Percentiles rank a stretch among this genome's conserved stretches.
Conservation (phyloP, 2,797 vertebrate genomes). For the Petrocephalus sullivani region DNA sequence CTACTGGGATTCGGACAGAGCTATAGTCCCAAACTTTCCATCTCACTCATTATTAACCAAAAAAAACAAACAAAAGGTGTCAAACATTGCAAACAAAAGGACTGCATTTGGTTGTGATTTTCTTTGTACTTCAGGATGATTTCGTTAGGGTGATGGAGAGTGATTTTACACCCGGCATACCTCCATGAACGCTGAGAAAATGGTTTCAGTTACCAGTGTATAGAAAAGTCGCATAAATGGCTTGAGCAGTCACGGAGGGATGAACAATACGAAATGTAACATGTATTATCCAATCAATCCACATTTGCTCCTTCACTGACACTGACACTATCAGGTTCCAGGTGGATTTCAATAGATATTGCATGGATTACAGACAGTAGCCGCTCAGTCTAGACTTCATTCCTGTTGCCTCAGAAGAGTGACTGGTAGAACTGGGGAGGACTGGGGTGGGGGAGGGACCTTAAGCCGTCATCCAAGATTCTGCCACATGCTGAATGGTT, state of each 20-base stretch:
- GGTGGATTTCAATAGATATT: constrained; percentile 72
- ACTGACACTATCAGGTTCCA: constrained; percentile 66
- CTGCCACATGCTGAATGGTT: constrained; percentile 13
- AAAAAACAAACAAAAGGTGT: background rate
- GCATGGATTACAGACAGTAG: constrained; percentile 73
- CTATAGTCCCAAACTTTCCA: background rate
- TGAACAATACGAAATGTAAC: constrained; percentile 53
- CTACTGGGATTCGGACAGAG: background rate
- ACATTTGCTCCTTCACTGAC: constrained; percentile 68
- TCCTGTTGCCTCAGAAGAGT: constrained; percentile 59
- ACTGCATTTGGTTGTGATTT: background rate
- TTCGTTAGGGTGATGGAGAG: background rate
- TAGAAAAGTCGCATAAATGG: background rate
- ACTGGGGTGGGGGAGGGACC: background rate
- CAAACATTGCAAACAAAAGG: background rate
- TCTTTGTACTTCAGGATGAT: background rate
- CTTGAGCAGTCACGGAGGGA: constrained; percentile 25
- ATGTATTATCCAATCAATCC: constrained; percentile 66
- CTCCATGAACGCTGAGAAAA: background rate
- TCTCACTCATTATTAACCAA: background rate
- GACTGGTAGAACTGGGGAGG: constrained; percentile 18
- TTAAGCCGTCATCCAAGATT: background rate
- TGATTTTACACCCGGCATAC: background rate
- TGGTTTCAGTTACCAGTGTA: background rate
- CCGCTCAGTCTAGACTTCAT: constrained; percentile 77